Evolutionary conservation across 2,888 invertebrate genomes (phyloP).

Genomic region (Digitonthophagus gazella): DNA sequence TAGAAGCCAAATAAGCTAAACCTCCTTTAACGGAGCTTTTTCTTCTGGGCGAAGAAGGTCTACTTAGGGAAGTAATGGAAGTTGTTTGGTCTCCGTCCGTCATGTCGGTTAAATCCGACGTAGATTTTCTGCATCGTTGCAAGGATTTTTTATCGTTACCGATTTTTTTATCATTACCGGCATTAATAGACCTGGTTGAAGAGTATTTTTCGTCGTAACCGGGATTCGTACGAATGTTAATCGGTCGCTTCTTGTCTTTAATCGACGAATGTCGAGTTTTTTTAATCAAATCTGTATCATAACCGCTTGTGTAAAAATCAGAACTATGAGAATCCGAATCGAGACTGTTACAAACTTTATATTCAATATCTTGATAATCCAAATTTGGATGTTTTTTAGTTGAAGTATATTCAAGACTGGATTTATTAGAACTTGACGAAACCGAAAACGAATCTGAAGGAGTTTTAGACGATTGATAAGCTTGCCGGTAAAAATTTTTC

Average conservation of each 20-base stretch:
- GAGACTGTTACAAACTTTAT: constrained; percentile 48
- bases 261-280: constrained; percentile 43
- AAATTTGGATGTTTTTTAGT: constrained; percentile 47
- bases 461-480: constrained; percentile 46
- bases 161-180: constrained; percentile 33
- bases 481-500: constrained; percentile 39
- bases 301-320: constrained; percentile 29
- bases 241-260: constrained; percentile 44
- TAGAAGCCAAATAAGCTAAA: constrained; percentile 78
- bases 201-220: constrained; percentile 58
- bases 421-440: constrained; percentile 44
- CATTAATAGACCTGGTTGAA: constrained; percentile 46
- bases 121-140: constrained; percentile 67
- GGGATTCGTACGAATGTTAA: constrained; percentile 61
- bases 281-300: constrained; percentile 24
- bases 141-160: constrained; percentile 45
- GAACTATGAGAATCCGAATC: constrained; percentile 44
- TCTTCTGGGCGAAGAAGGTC: constrained; percentile 65
- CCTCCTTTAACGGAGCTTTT: constrained; percentile 69
- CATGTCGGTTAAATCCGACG: constrained; percentile 71
- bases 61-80: constrained; percentile 60
- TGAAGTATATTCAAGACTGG: constrained; percentile 46
- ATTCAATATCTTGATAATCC: constrained; percentile 48
- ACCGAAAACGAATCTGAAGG: too few relatives aligned
- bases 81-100: constrained; percentile 55